A percentile compares a stretch with the other conserved stretches of the same genome.
Conservation (phyloP, 1,140 invertebrate species). For the Diabrotica virgifera region DNA sequence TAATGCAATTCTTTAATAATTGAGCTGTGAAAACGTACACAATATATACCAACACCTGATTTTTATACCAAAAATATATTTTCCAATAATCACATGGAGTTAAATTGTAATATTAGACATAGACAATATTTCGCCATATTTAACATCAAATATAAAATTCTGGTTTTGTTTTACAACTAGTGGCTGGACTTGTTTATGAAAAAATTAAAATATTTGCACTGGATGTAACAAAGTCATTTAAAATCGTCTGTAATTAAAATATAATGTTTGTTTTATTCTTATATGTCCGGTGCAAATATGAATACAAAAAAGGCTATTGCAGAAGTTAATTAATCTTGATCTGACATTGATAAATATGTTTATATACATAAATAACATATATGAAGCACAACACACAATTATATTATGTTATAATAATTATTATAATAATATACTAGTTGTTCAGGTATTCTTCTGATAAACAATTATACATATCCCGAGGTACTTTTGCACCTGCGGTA, state of each 20-base stretch:
- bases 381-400: background rate
- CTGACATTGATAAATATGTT: background rate
- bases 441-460: background rate
- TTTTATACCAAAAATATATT: conserved; percentile 47
- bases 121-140: conserved; percentile 25
- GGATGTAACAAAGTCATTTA: background rate
- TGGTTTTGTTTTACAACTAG: conserved; percentile 19
- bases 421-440: background rate
- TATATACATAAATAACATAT: background rate
- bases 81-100: conserved; percentile 45
- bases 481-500: no score
- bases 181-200: conserved; percentile 21
- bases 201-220: conserved; percentile 6
- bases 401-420: background rate
- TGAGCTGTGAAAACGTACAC: background rate
- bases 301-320: background rate
- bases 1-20: no score
- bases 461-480: background rate
- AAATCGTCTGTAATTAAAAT: no score
- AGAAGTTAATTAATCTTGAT: no score
- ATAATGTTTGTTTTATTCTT: no score
- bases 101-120: conserved; percentile 25
- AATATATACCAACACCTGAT: conserved; percentile 22
- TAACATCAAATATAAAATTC: conserved; percentile 36
- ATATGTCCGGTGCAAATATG: conserved; percentile 6